Percentiles rank a stretch among this genome's conserved stretches.
phyloP scores from a whole-genome alignment of 2,113 vertebrate species.

The Pseudopodoces humilis region DNA sequence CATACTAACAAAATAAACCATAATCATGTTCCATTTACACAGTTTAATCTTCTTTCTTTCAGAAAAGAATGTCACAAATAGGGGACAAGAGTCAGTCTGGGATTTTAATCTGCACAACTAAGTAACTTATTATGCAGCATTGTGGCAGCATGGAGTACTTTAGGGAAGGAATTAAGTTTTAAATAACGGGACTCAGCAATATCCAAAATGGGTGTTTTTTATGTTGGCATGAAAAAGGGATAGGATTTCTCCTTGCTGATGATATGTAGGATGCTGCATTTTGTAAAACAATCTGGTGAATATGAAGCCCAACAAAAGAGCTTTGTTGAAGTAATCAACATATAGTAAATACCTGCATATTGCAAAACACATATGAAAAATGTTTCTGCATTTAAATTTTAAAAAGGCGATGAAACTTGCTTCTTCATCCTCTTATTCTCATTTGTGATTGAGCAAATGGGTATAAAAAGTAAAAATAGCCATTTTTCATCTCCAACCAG shows the following conservation, averaged over 20 bases:
- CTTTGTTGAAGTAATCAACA: not conserved
- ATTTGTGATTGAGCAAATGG: slow-evolving; percentile 17
- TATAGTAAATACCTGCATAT: slow-evolving; percentile 7
- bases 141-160: not conserved
- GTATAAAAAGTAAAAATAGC: slow-evolving; percentile 14
- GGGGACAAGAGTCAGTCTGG: not conserved
- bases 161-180: not conserved
- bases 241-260: not conserved
- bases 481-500: slow-evolving; percentile 42
- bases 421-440: slow-evolving; percentile 6
- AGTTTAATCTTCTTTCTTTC: slow-evolving; percentile 14
- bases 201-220: not conserved
- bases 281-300: not conserved
- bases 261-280: not conserved
- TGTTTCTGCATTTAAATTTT: not conserved
- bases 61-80: not conserved
- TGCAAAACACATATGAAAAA: not conserved
- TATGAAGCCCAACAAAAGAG: not conserved
- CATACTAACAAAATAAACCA: not conserved
- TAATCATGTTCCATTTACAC: not conserved
- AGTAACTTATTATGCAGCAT: not conserved
- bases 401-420: not conserved
- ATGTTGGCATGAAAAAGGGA: not conserved
- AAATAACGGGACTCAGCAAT: not conserved
- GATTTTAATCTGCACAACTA: slow-evolving; percentile 1